Conservation (phyloP, 2,888 invertebrate genomes). For the Latrodectus hesperus region DNA sequence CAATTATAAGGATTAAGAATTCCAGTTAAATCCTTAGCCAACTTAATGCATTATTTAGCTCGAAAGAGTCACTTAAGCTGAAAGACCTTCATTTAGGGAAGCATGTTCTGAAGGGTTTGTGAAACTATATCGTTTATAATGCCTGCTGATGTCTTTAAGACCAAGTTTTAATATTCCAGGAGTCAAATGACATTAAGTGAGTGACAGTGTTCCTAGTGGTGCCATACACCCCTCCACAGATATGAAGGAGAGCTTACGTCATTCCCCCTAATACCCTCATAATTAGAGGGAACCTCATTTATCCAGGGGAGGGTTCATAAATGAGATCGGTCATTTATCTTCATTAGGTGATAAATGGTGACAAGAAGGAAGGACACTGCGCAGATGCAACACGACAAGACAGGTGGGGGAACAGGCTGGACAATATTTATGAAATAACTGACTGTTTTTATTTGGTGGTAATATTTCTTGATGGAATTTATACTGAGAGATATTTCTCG, state of each 20-base stretch:
- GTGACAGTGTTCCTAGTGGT: not conserved
- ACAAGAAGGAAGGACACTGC: not conserved
- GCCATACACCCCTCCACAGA: not conserved
- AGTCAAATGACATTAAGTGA: not conserved
- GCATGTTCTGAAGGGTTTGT: no score
- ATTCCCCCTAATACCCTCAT: not conserved
- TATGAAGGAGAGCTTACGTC: not conserved
- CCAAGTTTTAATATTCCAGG: not conserved
- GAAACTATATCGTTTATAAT: no score
- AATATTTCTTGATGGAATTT: no score
- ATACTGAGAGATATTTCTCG: no score
- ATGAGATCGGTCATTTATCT: conserved; percentile 3
- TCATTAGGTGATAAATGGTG: not conserved
- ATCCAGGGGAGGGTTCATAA: not conserved
- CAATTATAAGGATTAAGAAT: no score
- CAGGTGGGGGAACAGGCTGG: not conserved
- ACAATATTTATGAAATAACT: not conserved
- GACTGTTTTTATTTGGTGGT: not conserved
- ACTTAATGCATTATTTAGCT: no score
- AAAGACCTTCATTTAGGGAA: no score
- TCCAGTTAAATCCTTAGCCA: no score
- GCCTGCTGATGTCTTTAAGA: not conserved
- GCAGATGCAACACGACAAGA: not conserved
- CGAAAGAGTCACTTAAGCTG: no score
- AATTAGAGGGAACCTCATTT: not conserved